These are phyloP conservation scores for Danaus melanippus DNA, from an alignment of 1,140 invertebrate species.

Conservation along the genomic window DNA sequence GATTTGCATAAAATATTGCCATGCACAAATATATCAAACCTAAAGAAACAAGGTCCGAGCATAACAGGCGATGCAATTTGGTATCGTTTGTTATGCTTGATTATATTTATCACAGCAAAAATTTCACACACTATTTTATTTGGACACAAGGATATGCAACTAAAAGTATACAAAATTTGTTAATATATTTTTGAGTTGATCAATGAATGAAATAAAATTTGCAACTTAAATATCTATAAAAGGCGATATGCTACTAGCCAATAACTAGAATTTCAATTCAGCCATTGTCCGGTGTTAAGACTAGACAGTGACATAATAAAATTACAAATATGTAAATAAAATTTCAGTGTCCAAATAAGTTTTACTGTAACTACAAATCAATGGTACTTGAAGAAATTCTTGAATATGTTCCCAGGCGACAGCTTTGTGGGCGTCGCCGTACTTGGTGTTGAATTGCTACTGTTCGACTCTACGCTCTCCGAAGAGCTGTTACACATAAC, in stretches of 20 bases:
- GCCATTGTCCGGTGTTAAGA: too few relatives aligned
- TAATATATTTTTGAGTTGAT: too few relatives aligned
- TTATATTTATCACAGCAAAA: constrained; percentile 13
- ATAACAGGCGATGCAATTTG: constrained; percentile 31
- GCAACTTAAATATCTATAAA: too few relatives aligned
- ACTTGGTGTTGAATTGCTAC: constrained; percentile 64
- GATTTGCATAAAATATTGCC: constrained; percentile 3
- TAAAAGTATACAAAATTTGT: too few relatives aligned
- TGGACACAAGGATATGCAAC: constrained; percentile 24
- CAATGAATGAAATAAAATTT: too few relatives aligned
- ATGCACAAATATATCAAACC: constrained; percentile 15
- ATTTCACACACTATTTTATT: constrained; percentile 26
- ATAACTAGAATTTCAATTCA: too few relatives aligned
- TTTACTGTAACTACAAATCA: constrained; percentile 38
- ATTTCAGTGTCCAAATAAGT: constrained; percentile 32
- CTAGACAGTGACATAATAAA: background rate
- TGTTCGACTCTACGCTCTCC: constrained; percentile 67
- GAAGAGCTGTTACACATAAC: constrained; percentile 39
- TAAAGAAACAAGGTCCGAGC: constrained; percentile 30
- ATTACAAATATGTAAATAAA: constrained; percentile 3
- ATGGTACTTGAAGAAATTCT: constrained; percentile 94
- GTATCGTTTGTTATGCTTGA: too few relatives aligned
- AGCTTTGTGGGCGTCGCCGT: constrained; percentile 79
- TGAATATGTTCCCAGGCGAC: constrained; percentile 91
- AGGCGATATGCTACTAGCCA: too few relatives aligned